These are phyloP conservation scores for Seira ritae DNA, from an alignment of 2,888 invertebrate species.

Conservation along the genomic window DNA sequence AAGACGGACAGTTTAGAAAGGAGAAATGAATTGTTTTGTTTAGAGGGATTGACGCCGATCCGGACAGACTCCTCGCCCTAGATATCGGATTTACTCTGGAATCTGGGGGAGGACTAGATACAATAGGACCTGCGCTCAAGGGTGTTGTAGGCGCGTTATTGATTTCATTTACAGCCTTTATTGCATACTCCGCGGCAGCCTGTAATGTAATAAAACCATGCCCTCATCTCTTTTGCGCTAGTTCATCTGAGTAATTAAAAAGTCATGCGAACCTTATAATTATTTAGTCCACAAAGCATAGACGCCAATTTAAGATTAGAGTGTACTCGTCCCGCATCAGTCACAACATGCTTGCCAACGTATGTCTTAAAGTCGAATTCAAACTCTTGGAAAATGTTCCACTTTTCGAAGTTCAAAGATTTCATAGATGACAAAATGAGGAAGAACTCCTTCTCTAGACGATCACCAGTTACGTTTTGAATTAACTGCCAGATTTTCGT, in stretches of 20 bases:
- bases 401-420: conserved; percentile 67
- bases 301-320: conserved; percentile 67
- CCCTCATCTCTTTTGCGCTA: too few species aligned
- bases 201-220: conserved; percentile 26
- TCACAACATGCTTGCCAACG: conserved; percentile 57
- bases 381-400: conserved; percentile 70
- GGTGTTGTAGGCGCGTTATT: conserved; percentile 60
- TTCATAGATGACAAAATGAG: conserved; percentile 65
- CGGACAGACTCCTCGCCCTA: conserved; percentile 34
- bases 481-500: conserved; percentile 92
- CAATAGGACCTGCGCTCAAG: conserved; percentile 25
- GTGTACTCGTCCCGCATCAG: conserved; percentile 31
- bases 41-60: not conserved
- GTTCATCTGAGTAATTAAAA: not conserved
- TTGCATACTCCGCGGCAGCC: conserved; percentile 66
- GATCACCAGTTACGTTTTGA: conserved; percentile 77
- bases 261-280: conserved; percentile 69
- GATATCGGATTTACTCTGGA: conserved; percentile 28
- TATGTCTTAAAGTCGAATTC: conserved; percentile 68
- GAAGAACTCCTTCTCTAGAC: conserved; percentile 74
- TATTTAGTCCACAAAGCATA: conserved; percentile 58
- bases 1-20: conserved; percentile 66
- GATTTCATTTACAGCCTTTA: conserved; percentile 59
- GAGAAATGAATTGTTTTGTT: conserved; percentile 47
- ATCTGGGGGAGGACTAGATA: conserved; percentile 20